Evolutionary conservation across 2,797 vertebrate genomes (phyloP).

Genomic region (Spea hammondii): DNA sequence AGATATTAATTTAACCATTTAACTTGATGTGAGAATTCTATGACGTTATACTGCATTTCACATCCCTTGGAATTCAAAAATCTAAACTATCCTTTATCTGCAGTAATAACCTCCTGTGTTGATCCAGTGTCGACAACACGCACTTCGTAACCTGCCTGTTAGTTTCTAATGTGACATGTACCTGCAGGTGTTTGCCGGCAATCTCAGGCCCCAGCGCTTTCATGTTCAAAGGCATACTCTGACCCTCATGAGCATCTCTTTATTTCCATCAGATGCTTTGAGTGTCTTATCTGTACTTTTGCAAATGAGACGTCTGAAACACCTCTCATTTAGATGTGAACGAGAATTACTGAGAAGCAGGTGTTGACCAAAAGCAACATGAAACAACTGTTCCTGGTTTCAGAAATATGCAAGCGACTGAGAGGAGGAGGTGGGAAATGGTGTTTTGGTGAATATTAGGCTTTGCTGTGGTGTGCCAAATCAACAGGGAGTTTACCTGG

Average conservation of each 20-base stretch:
- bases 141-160: conserved; percentile 39
- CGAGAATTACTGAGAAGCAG: conserved; percentile 26
- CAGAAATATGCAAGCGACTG: not conserved
- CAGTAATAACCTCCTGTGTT: not conserved
- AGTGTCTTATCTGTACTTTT: conserved; percentile 49
- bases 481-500: no score
- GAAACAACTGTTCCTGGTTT: conserved; percentile 31
- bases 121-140: not conserved
- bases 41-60: not conserved
- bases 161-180: conserved; percentile 39
- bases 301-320: conserved; percentile 48
- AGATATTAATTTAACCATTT: not conserved
- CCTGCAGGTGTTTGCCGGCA: conserved; percentile 39
- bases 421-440: no score
- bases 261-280: conserved; percentile 34
- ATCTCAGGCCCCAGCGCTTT: conserved; percentile 40
- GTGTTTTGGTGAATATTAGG: no score
- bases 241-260: conserved; percentile 37
- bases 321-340: conserved; percentile 23
- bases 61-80: not conserved
- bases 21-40: not conserved
- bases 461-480: no score
- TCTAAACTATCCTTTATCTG: not conserved
- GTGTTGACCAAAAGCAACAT: conserved; percentile 17
- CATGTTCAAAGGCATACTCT: conserved; percentile 45